Evolutionary conservation across 2,797 vertebrate species (phyloP).

Genomic region (Threskiornis aethiopicus): DNA sequence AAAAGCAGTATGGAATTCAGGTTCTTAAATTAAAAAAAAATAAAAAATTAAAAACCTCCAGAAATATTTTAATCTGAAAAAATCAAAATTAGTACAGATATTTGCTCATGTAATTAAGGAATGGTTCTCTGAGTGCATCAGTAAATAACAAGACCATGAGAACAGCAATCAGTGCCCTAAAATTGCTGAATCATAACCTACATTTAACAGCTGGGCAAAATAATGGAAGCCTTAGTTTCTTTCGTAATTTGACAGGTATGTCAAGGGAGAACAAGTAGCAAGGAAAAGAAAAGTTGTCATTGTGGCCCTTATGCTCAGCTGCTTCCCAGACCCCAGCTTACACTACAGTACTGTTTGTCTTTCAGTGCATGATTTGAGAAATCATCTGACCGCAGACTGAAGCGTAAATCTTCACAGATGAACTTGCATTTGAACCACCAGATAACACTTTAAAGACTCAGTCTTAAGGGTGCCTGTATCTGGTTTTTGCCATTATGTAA

Average conservation of each 20-base stretch:
- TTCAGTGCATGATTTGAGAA: background rate
- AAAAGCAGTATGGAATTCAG: background rate
- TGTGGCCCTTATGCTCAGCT: background rate
- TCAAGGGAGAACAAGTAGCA: background rate
- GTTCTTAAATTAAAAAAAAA: background rate
- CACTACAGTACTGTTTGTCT: background rate
- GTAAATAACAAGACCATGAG: background rate
- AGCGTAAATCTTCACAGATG: accelerated
- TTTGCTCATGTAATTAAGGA: background rate
- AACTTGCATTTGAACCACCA: background rate
- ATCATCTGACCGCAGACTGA: background rate
- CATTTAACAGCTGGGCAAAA: background rate
- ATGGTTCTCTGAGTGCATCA: background rate
- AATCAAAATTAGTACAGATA: background rate
- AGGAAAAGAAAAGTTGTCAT: background rate
- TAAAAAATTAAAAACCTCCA: background rate
- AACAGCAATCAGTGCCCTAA: background rate
- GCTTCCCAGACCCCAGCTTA: background rate
- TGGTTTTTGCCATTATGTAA: background rate
- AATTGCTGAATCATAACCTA: background rate
- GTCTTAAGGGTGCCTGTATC: background rate
- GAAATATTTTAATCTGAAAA: background rate
- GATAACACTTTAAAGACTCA: background rate
- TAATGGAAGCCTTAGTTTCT: background rate
- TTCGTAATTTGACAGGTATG: background rate